Conservation (phyloP, 2,888 invertebrate genomes). For the Lobophora halterata region DNA sequence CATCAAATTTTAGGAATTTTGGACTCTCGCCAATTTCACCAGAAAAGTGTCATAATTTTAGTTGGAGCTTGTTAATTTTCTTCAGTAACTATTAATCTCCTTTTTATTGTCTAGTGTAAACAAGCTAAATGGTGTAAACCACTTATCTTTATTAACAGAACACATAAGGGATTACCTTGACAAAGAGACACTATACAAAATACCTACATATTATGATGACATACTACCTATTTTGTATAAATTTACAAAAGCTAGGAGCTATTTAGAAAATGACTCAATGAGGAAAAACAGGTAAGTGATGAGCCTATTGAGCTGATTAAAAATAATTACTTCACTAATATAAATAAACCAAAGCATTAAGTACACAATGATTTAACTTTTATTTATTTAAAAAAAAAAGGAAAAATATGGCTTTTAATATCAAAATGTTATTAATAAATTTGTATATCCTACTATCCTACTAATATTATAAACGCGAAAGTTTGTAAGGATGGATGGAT, state of each 20-base stretch:
- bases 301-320: neutral
- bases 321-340: neutral
- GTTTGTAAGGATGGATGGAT: too few species aligned
- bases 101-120: constrained; percentile 8
- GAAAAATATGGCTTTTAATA: too few species aligned
- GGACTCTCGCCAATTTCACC: constrained; percentile 1
- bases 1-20: neutral
- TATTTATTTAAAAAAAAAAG: too few species aligned
- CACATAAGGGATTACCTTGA: constrained; percentile 41
- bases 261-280: neutral
- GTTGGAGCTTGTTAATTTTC: neutral
- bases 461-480: too few species aligned
- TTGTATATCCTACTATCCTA: too few species aligned
- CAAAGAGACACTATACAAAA: constrained; percentile 31
- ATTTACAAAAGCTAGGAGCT: neutral
- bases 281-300: neutral
- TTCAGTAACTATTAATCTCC: neutral
- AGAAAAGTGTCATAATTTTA: neutral
- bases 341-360: too few species aligned
- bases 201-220: constrained; percentile 1
- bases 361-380: too few species aligned
- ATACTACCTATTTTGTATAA: constrained; percentile 1
- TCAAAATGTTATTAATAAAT: too few species aligned
- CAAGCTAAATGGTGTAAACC: constrained; percentile 15
- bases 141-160: constrained; percentile 50